Evolutionary conservation across 2,797 vertebrate genomes (phyloP).

Genomic region (Arrhamphus sclerolepis): DNA sequence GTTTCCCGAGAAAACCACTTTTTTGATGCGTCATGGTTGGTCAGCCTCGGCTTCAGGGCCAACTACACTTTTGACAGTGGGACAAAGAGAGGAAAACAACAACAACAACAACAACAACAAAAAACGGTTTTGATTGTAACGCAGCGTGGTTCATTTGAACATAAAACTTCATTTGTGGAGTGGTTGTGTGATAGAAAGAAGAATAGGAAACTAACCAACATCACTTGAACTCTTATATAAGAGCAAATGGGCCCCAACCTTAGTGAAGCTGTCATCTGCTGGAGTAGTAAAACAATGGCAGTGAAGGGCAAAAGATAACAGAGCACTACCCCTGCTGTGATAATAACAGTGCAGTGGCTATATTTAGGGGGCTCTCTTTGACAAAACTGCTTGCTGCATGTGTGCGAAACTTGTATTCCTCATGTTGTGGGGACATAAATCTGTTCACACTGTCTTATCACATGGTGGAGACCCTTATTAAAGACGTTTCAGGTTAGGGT

Average conservation of each 20-base stretch:
- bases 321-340: conserved; percentile 68
- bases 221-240: conserved; percentile 59
- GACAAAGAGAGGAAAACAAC: conserved; percentile 16
- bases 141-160: conserved; percentile 8
- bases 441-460: conserved; percentile 1
- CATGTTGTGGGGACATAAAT: conserved; percentile 2
- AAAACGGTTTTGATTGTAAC: conserved; percentile 1
- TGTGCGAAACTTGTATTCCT: neutral
- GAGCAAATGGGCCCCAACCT: conserved; percentile 49
- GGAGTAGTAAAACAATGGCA: conserved; percentile 73
- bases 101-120: conserved; percentile 17
- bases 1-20: conserved; percentile 1
- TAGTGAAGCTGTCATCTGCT: conserved; percentile 68
- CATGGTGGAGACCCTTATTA: too few relatives aligned
- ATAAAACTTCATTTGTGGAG: conserved; percentile 49
- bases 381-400: conserved; percentile 46
- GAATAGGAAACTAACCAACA: conserved; percentile 16
- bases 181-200: conserved; percentile 37
- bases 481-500: neutral
- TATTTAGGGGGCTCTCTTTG: conserved; percentile 66
- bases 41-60: neutral
- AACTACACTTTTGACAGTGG: conserved; percentile 2
- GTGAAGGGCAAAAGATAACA: conserved; percentile 76
- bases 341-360: conserved; percentile 68
- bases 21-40: conserved; percentile 1